A percentile compares a stretch with the other conserved stretches of the same genome.
These are phyloP conservation scores for Apodemus agrarius DNA, from an alignment of 2,797 vertebrate species.

Conservation along the genomic window DNA sequence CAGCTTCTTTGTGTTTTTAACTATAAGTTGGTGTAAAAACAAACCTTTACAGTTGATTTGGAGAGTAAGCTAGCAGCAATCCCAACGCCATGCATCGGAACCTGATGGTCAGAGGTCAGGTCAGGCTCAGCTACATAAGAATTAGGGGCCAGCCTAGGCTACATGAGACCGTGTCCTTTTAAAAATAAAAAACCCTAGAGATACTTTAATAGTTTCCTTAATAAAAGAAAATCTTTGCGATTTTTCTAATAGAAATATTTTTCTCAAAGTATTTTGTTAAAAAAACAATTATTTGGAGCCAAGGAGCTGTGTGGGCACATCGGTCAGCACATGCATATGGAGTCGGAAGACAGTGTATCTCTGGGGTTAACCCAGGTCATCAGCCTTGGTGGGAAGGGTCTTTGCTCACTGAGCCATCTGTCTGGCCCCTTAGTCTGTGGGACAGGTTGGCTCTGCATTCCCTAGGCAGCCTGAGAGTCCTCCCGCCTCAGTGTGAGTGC, in stretches of 20 bases:
- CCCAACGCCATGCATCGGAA: not conserved
- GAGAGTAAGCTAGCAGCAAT: not conserved
- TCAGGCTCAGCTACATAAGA: not conserved
- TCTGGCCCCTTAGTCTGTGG: not conserved
- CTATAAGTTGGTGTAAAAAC: conserved; percentile 2
- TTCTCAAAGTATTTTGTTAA: conserved; percentile 16
- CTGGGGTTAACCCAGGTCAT: not conserved
- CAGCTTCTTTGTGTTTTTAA: conserved; percentile 18
- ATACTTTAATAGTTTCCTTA: conserved; percentile 30
- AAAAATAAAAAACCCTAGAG: not conserved
- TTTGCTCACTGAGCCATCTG: not conserved
- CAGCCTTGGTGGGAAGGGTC: not conserved
- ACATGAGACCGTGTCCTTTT: not conserved
- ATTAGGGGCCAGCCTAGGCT: not conserved
- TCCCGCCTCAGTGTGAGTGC: not conserved
- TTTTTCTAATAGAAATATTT: conserved; percentile 37
- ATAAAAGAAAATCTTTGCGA: conserved; percentile 49
- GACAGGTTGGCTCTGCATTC: not conserved
- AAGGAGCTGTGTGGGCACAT: not conserved
- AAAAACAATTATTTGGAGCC: not conserved
- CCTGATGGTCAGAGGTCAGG: not conserved
- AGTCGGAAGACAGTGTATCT: not conserved
- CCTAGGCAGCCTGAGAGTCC: not conserved
- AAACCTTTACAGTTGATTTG: conserved; percentile 52
- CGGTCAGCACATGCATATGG: not conserved